Evolutionary conservation across 2,888 invertebrate species (phyloP), one percentile per base, ranked within the genome.

Genomic region (Drosophila monieri): DNA sequence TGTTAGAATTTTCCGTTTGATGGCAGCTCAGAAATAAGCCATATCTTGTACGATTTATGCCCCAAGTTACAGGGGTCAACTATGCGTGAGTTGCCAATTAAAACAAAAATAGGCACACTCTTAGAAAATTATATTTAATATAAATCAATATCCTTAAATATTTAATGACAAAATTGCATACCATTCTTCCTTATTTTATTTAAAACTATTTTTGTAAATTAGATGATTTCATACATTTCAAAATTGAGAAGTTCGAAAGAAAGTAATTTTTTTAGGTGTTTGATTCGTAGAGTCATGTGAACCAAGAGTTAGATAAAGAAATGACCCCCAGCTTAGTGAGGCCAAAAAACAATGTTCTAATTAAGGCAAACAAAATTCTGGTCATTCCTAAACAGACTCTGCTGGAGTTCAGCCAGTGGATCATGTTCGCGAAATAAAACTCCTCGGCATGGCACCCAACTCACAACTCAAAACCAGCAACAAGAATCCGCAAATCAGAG

Each of bases 1-100:
- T 68, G 21, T 70, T 65, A 83, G 86, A 77, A 79, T 81, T 83
- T 66, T 47, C 18, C 47, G 39, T 48, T 41, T 56, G 77, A 71
- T 74, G 79, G 57, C 69, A 74, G 57, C 56, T 48, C 49, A 57
- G 46, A 52, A 78, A 67, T 60, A 73, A 66, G 60, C 55, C 47
- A 18, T 67, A 68, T 67, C 49, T 61, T 41, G 39, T 25, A 30
- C 51, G 64, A 64, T 62, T 62, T 62, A 62, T 62, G 49, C 41
- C 62, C 3, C 18, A 55, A 48, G 65, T 47, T 27, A 35, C 49
- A 49, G 68, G 67, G 83, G 71, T 80, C 77, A 78, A 61, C 59
- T 54, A 80, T 78, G 80, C 81, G 61, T 62, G 30, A 44, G 57
- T 10, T 14, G 32, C 35, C 55, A 56, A 55, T 35, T 35, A 35